Percentiles rank a stretch among this genome's conserved stretches.
phyloP scores from a whole-genome alignment of 2,888 invertebrate genomes.

The Epiblema foenella region DNA sequence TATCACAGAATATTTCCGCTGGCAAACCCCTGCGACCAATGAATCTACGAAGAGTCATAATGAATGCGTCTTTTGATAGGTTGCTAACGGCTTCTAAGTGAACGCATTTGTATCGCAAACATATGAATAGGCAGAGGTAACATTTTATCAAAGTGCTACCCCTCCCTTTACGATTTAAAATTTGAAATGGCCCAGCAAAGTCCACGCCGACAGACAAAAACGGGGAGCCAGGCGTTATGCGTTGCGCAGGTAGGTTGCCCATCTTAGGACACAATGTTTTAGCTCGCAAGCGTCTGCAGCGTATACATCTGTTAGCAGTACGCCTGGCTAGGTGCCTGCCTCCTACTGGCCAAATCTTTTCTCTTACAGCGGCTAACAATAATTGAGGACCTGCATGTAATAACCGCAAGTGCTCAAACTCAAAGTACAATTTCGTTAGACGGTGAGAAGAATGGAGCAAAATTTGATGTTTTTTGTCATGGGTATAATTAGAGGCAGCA shows the following conservation, averaged over 20 bases:
- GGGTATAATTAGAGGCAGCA: neutral
- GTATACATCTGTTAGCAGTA: slow-evolving; percentile 44
- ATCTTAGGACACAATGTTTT: slow-evolving; percentile 32
- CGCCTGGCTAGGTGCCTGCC: slow-evolving; percentile 45
- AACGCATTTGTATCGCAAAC: slow-evolving; percentile 1
- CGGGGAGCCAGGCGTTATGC: slow-evolving; percentile 27
- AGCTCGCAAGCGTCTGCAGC: slow-evolving; percentile 41
- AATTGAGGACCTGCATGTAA: slow-evolving; percentile 32
- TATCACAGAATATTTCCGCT: slow-evolving; percentile 52
- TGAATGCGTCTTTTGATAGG: slow-evolving; percentile 50
- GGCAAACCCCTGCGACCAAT: slow-evolving; percentile 47
- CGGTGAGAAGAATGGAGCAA: slow-evolving; percentile 11
- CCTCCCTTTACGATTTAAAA: too few relatives aligned
- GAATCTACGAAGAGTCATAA: slow-evolving; percentile 49
- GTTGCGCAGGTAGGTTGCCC: slow-evolving; percentile 37
- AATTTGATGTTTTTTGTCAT: neutral
- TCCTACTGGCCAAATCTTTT: slow-evolving; percentile 46
- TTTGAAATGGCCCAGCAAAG: too few relatives aligned
- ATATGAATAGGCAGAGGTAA: slow-evolving; percentile 18
- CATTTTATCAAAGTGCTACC: slow-evolving; percentile 42
- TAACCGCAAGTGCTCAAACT: slow-evolving; percentile 3
- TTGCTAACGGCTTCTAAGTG: slow-evolving; percentile 45
- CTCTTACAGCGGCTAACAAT: slow-evolving; percentile 41
- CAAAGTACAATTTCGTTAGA: slow-evolving; percentile 6
- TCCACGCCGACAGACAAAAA: slow-evolving; percentile 29